Evolutionary conservation across 2,888 invertebrate genomes (phyloP), one percentile per base, ranked within the genome.

Genomic region (Daptonema setosum): DNA sequence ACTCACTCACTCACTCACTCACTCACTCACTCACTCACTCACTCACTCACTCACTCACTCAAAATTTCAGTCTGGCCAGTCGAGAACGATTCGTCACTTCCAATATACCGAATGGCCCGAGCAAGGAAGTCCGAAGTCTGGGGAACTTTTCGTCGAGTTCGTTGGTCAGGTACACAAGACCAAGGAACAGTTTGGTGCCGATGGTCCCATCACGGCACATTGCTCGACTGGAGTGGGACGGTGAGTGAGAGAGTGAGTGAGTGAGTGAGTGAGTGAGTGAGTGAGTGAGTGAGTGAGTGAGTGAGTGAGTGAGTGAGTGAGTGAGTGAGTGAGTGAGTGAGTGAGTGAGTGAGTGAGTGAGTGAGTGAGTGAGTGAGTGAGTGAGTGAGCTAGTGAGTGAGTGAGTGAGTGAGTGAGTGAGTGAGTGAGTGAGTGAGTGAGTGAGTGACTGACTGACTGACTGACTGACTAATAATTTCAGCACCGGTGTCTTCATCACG

Each of bases 161-260:
- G 87, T 99, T 64, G 91, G 93, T 8, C 95, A 97, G 73, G 65
- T 99, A 54, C 97, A 99, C 76, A 95, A 95, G 76, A 97, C 97
- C 55, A 97, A 99, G 76, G 91, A 93, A 70, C 95, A 97, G 73
- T 99, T 99, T 72, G 97, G 97, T 5, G 93, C 93, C 71, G 95
- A 93, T 70, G 97, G 97, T 11, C 97, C 97, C 0, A 97, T 99
- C 61, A 88, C 93, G 54, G 95, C 67, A 28, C 68, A 68, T 58
- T 68, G 68, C 57, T 90, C 90, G 71, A 91, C 93, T 64, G 97
- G 97, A 51, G 95, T 95, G 57, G 97, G 97, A 0, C 81, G 93
- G 66, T n/a, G n/a, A n/a, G n/a, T n/a, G n/a, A n/a, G n/a, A n/a
- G n/a, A n/a, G n/a, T n/a, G n/a, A n/a, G n/a, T n/a, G n/a, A n/a